These are phyloP conservation scores for Machimus rusticus DNA, from an alignment of 2,888 invertebrate genomes.

Conservation along the genomic window DNA sequence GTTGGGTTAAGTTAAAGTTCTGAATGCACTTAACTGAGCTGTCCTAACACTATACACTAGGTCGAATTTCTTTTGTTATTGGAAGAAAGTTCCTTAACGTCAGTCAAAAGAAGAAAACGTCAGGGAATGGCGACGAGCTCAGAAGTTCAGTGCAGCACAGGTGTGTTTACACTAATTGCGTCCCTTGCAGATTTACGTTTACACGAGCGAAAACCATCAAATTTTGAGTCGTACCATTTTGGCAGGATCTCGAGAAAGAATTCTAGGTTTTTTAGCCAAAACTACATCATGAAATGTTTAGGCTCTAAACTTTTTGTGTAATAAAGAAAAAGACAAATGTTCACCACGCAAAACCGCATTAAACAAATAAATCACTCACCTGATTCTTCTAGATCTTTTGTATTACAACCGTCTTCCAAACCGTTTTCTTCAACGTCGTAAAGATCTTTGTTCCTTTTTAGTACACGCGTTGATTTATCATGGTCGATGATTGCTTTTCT, in stretches of 20 bases:
- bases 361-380: not conserved
- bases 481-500: not conserved
- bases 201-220: not conserved
- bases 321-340: not conserved
- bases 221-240: not conserved
- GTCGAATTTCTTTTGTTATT: not conserved
- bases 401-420: not conserved
- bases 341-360: not conserved
- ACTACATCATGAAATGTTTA: too few relatives aligned
- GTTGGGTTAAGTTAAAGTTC: not conserved
- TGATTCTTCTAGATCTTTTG: not conserved
- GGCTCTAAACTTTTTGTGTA: too few relatives aligned
- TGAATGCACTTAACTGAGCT: not conserved
- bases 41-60: not conserved
- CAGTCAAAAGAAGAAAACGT: not conserved
- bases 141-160: not conserved
- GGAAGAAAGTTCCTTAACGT: not conserved
- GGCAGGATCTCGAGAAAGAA: not conserved
- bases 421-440: not conserved
- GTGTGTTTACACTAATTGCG: not conserved
- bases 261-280: not conserved
- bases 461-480: not conserved
- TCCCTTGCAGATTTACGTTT: not conserved
- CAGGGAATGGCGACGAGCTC: not conserved
- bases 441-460: not conserved